These are phyloP conservation scores for Paracyclopina nana DNA, from an alignment of 1,140 invertebrate species.

Conservation along the genomic window DNA sequence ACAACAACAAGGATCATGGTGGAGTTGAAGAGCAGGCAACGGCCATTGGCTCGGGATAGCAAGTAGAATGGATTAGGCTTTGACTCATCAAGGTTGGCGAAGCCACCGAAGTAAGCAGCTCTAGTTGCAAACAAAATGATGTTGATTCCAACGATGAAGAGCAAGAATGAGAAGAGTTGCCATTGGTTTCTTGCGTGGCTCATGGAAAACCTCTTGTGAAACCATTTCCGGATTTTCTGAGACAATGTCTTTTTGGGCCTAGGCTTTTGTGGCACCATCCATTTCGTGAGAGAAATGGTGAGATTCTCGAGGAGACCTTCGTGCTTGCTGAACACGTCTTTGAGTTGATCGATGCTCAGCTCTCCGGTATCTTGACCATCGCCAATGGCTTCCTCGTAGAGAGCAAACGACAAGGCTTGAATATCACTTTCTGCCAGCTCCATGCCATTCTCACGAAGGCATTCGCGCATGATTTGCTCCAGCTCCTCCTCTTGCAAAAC, in stretches of 20 bases:
- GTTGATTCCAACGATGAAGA: conserved; percentile 48
- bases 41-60: conserved; percentile 68
- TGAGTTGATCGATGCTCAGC: conserved; percentile 70
- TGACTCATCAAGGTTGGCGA: background rate
- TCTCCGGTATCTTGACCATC: conserved; percentile 44
- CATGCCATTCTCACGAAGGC: conserved; percentile 87
- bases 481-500: conserved; percentile 68
- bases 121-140: conserved; percentile 50
- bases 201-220: conserved; percentile 50
- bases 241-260: conserved; percentile 28
- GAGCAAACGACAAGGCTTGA: conserved; percentile 61
- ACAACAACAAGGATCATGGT: conserved; percentile 69
- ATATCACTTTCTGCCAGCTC: conserved; percentile 68
- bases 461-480: conserved; percentile 72
- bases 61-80: conserved; percentile 47
- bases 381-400: conserved; percentile 59
- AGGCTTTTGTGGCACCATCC: conserved; percentile 54
- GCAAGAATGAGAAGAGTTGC: conserved; percentile 53
- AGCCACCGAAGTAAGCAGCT: conserved; percentile 43
- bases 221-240: background rate
- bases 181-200: conserved; percentile 76
- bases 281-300: conserved; percentile 28
- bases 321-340: conserved; percentile 63
- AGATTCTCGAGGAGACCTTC: conserved; percentile 51
- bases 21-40: conserved; percentile 81